Conservation (phyloP, 2,113 vertebrate species). For the Esox niger region DNA sequence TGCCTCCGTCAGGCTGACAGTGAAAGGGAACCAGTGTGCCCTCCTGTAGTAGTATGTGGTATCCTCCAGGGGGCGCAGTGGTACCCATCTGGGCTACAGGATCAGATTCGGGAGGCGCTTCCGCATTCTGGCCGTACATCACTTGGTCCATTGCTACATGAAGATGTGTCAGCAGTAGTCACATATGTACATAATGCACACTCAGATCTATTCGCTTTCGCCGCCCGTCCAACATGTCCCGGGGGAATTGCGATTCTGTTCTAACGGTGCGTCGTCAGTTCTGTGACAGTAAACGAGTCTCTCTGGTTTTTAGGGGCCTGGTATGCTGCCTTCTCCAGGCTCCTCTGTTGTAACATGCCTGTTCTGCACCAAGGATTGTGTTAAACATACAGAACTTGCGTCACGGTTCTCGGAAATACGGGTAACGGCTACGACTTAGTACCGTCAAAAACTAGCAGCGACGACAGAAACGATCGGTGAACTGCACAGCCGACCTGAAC, state of each 20-base stretch:
- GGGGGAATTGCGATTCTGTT: neutral
- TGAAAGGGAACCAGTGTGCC: conserved; percentile 15
- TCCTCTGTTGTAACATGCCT: neutral
- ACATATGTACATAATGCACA: neutral
- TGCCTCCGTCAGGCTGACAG: conserved; percentile 32
- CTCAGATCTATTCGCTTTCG: neutral
- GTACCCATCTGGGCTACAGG: neutral
- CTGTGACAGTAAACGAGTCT: neutral
- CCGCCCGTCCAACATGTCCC: neutral
- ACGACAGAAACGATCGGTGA: no score
- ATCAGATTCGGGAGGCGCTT: neutral
- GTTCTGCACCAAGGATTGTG: neutral
- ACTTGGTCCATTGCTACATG: conserved; percentile 49
- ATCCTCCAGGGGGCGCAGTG: conserved; percentile 19
- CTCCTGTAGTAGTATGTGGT: conserved; percentile 22
- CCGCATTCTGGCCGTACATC: neutral
- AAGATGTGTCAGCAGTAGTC: conserved; percentile 29
- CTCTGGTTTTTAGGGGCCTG: neutral
- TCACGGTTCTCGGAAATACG: neutral
- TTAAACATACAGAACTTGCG: neutral
- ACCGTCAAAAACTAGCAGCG: no score
- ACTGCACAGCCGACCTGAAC: no score
- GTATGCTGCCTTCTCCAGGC: neutral
- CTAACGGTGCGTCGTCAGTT: neutral
- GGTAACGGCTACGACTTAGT: no score